These are phyloP conservation scores for Anthonomus grandis DNA, from an alignment of 1,140 invertebrate species.

Conservation along the genomic window DNA sequence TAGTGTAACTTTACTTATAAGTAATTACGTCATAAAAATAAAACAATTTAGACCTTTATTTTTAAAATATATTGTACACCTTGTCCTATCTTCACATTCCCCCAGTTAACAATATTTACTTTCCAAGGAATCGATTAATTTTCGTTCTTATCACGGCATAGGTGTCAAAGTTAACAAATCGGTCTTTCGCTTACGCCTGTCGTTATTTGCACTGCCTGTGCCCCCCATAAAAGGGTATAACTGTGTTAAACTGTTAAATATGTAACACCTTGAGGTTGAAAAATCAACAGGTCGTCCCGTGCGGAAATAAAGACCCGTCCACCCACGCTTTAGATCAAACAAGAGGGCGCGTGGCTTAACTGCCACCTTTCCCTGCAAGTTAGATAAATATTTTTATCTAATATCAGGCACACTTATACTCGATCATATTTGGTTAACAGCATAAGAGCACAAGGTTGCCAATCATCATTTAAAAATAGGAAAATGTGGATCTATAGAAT, in stretches of 20 bases:
- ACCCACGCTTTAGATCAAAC: conserved; percentile 16
- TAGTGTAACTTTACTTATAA: too few species aligned
- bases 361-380: conserved; percentile 22
- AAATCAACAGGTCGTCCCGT: conserved; percentile 22
- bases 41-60: too few species aligned
- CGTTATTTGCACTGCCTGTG: conserved; percentile 11
- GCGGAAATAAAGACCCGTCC: conserved; percentile 17
- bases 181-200: conserved; percentile 19
- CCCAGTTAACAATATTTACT: too few species aligned
- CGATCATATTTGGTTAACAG: too few species aligned
- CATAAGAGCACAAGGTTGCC: too few species aligned
- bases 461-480: too few species aligned
- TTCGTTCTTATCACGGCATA: background rate
- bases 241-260: conserved; percentile 16
- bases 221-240: conserved; percentile 14
- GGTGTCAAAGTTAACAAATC: conserved; percentile 20
- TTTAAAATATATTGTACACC: too few species aligned
- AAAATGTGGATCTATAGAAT: too few species aligned
- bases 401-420: too few species aligned
- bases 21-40: too few species aligned
- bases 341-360: conserved; percentile 14
- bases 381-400: conserved; percentile 15
- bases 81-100: too few species aligned
- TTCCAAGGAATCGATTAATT: too few species aligned
- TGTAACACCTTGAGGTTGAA: conserved; percentile 14